Percentiles rank a stretch among this genome's conserved stretches.
These are phyloP conservation scores for Laupala kohalensis DNA, from an alignment of 1,140 invertebrate species.

Conservation along the genomic window DNA sequence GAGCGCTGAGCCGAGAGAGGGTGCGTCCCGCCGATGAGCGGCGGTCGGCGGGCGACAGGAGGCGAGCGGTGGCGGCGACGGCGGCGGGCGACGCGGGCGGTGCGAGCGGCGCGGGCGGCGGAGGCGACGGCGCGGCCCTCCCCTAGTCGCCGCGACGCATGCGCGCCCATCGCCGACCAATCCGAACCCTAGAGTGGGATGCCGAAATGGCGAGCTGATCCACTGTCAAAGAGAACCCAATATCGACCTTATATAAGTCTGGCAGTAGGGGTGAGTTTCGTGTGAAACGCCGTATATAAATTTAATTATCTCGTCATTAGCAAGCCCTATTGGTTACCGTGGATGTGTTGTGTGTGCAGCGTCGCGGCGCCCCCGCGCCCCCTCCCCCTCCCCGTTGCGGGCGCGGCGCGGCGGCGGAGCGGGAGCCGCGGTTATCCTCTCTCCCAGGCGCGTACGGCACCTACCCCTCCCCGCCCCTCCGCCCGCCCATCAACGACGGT, in stretches of 20 bases:
- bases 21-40: not conserved
- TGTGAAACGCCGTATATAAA: constrained; percentile 7
- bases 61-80: constrained; percentile 1
- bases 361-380: not conserved
- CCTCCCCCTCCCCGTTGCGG: not conserved
- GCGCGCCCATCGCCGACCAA: not conserved
- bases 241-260: constrained; percentile 10
- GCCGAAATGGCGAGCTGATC: constrained; percentile 12
- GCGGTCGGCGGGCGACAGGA: not conserved
- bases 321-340: constrained; percentile 9
- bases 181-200: constrained; percentile 8
- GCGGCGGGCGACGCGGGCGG: not conserved
- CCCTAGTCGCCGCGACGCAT: constrained; percentile 1
- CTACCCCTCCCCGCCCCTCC: not conserved
- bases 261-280: constrained; percentile 6
- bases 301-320: constrained; percentile 14
- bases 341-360: not conserved
- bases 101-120: not conserved
- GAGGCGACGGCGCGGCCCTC: not conserved
- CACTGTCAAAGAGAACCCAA: not conserved
- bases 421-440: constrained; percentile 4
- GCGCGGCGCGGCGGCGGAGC: not conserved
- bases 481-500: not conserved
- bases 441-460: not conserved
- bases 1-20: not conserved